Percentiles rank a stretch among this genome's conserved stretches.
Conservation (phyloP, 53 echinoderm and acorn worm species). For the Echinometra lucunter region DNA sequence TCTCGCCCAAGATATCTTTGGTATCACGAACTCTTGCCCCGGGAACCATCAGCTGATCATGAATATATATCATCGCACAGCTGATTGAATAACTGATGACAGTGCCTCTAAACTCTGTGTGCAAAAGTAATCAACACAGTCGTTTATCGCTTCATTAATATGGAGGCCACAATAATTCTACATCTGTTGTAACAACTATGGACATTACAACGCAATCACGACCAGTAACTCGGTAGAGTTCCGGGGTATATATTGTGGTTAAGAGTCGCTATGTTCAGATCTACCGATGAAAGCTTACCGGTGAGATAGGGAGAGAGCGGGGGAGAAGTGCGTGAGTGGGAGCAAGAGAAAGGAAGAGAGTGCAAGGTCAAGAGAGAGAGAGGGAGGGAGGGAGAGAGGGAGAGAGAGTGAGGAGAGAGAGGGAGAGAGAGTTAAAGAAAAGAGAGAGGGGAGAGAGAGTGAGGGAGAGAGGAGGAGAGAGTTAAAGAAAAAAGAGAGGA, state of each 20-base stretch:
- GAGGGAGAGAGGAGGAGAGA: no score
- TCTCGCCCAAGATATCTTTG: no score
- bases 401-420: not conserved
- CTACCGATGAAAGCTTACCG: constrained; percentile 1
- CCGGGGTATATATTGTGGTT: not conserved
- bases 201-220: constrained; percentile 1
- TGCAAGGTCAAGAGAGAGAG: no score
- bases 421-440: not conserved
- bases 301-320: not conserved
- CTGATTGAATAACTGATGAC: constrained; percentile 4
- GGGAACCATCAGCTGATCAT: not conserved
- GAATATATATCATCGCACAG: not conserved
- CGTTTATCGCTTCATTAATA: not conserved
- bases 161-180: constrained; percentile 17
- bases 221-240: not conserved
- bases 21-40: not conserved
- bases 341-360: no score
- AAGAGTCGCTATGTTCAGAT: constrained; percentile 2
- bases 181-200: constrained; percentile 9
- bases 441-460: no score
- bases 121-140: not conserved
- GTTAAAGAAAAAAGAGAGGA: no score
- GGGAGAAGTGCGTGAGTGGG: no score
- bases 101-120: not conserved
- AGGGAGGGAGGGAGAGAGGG: no score